A percentile compares a stretch with the other conserved stretches of the same genome.
Evolutionary conservation across 2,888 invertebrate species (phyloP).

Genomic region (Troilus luridus): DNA sequence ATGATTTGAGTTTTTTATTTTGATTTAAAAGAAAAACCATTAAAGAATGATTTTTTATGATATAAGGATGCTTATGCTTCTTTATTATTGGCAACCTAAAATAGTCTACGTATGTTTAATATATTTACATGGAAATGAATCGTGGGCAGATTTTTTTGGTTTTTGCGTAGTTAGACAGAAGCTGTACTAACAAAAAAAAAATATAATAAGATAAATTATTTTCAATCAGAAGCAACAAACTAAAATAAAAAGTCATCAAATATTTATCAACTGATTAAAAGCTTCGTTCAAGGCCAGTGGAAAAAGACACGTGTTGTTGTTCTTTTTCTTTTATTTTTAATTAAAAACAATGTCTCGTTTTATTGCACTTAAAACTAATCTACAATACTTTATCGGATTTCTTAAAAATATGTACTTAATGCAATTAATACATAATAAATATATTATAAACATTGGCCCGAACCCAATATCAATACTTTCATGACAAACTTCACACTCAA

Average conservation of each 20-base stretch:
- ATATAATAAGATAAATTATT: neutral
- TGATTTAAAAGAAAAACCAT: no score
- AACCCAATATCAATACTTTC: neutral
- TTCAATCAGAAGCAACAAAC: neutral
- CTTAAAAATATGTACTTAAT: neutral
- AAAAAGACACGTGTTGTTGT: neutral
- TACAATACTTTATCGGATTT: neutral
- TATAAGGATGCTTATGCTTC: no score
- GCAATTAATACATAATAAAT: neutral
- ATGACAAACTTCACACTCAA: no score
- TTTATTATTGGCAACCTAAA: neutral
- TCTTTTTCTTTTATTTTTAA: neutral
- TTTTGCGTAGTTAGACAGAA: neutral
- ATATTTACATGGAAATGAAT: neutral
- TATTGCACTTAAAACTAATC: neutral
- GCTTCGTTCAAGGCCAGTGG: slow-evolving; percentile 20
- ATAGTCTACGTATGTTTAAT: no score
- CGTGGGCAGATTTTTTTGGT: neutral
- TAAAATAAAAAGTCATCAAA: slow-evolving; percentile 13
- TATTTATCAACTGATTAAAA: slow-evolving; percentile 28
- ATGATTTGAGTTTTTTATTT: no score
- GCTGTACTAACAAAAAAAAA: neutral
- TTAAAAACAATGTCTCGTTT: neutral
- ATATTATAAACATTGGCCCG: neutral
- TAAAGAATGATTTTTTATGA: no score